Evolutionary conservation across 2,797 vertebrate genomes (phyloP), one percentile per base, ranked within the genome.

Genomic region (Anabas testudineus): DNA sequence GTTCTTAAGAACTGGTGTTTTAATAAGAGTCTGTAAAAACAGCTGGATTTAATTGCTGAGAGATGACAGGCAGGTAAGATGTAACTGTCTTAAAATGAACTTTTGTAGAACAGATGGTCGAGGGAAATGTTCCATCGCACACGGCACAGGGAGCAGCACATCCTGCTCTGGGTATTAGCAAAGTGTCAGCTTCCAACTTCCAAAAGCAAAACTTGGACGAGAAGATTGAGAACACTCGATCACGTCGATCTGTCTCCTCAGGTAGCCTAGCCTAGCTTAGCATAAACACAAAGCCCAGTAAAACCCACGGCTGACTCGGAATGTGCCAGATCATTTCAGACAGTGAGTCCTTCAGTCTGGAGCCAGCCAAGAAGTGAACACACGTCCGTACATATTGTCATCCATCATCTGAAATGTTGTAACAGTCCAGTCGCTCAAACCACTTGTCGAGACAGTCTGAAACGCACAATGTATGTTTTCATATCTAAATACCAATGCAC

Each of bases 11-110:
- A 28, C 3, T 4, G 10, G 36, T 9, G 34, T 10, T 26, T 48
- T 65, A 26, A 68, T 53, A 69, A 32, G 18, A 62, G 15, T 26
- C 19, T 42, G 15, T 5, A 14, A 42, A 13, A 69, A 36, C 36
- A 37, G 41, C 32, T 36, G 21, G 28, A 66, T 70, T 61, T 8
- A 19, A 26, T 62, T 43, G 61, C 2, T 15, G 21, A 15, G n/a
- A 49, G n/a, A 53, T 41, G 39, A 64, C 16, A 62, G 26, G 12
- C 15, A 28, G 4, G 9, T 15, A n/a, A 49, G 13, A 39, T 48
- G 34, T 12, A 8, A 39, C 26, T n/a, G 2, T 5, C 2, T n/a
- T 18, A 8, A 42, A 12, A 7, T 18, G 6, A n/a, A 39, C 7
- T 36, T 36, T 46, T 24, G 52, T 22, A 16, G 16, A 14, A 37